These are phyloP conservation scores for Hylyphantes graminicola DNA, from an alignment of 1,140 invertebrate genomes.

Conservation along the genomic window DNA sequence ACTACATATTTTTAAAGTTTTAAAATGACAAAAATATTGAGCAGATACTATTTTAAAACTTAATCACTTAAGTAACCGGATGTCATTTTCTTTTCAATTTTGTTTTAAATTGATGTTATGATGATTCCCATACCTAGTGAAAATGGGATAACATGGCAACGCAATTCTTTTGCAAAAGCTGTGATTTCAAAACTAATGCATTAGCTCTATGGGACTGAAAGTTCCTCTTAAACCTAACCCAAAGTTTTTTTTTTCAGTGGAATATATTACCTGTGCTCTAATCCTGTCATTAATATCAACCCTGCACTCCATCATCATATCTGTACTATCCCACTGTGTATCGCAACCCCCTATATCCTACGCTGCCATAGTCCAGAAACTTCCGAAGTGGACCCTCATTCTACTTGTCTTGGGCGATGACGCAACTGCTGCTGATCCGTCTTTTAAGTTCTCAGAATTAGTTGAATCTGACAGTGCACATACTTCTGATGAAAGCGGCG, in stretches of 20 bases:
- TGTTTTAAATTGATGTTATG: too few relatives aligned
- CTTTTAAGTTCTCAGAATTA: slow-evolving; percentile 26
- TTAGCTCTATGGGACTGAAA: too few relatives aligned
- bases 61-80: too few relatives aligned
- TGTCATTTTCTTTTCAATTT: too few relatives aligned
- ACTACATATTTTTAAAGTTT: too few relatives aligned
- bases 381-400: slow-evolving; percentile 16
- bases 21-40: too few relatives aligned
- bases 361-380: neutral
- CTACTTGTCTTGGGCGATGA: neutral
- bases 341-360: slow-evolving; percentile 9
- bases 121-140: too few relatives aligned
- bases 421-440: neutral
- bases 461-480: neutral
- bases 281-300: neutral
- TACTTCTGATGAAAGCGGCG: too few relatives aligned
- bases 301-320: neutral
- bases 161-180: too few relatives aligned
- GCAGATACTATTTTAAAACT: too few relatives aligned
- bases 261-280: slow-evolving; percentile 14
- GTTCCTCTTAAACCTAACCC: neutral
- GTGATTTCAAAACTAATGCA: too few relatives aligned
- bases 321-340: neutral
- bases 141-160: too few relatives aligned
- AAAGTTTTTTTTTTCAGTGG: slow-evolving; percentile 31